These are phyloP conservation scores for Diabrotica undecimpunctata DNA, from an alignment of 1,140 invertebrate genomes.

Conservation along the genomic window DNA sequence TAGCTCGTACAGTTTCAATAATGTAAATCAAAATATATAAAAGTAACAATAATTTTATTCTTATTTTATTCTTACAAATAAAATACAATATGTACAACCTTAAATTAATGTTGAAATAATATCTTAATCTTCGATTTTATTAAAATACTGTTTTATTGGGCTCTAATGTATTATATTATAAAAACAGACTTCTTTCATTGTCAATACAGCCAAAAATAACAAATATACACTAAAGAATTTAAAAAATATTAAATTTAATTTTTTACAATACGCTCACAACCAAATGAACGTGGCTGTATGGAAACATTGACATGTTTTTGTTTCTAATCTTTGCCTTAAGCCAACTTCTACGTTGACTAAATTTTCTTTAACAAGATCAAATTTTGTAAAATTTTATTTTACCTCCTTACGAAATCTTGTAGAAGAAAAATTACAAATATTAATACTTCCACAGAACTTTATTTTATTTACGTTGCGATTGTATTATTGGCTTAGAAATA, in stretches of 20 bases:
- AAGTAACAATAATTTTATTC: constrained; percentile 15
- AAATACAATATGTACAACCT: constrained; percentile 17
- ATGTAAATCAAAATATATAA: background rate
- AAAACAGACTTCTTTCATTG: background rate
- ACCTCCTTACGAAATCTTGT: too few relatives aligned
- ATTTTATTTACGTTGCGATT: too few relatives aligned
- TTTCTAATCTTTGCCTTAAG: too few relatives aligned
- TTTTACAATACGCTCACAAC: background rate
- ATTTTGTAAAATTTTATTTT: too few relatives aligned
- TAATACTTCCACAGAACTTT: too few relatives aligned
- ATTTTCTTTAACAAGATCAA: too few relatives aligned
- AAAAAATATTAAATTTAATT: background rate
- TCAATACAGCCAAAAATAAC: background rate
- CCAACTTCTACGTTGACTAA: too few relatives aligned
- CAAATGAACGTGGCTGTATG: background rate
- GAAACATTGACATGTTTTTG: too few relatives aligned
- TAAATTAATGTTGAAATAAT: constrained; percentile 4
- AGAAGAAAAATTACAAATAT: too few relatives aligned
- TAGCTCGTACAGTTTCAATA: too few relatives aligned
- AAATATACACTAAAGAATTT: background rate
- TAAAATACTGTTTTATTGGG: background rate
- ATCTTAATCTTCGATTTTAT: background rate
- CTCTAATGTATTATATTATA: background rate
- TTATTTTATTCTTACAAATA: constrained; percentile 16
- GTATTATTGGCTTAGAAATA: too few relatives aligned